phyloP scores from a whole-genome alignment of 2,797 vertebrate genomes.

The Strix occidentalis region DNA sequence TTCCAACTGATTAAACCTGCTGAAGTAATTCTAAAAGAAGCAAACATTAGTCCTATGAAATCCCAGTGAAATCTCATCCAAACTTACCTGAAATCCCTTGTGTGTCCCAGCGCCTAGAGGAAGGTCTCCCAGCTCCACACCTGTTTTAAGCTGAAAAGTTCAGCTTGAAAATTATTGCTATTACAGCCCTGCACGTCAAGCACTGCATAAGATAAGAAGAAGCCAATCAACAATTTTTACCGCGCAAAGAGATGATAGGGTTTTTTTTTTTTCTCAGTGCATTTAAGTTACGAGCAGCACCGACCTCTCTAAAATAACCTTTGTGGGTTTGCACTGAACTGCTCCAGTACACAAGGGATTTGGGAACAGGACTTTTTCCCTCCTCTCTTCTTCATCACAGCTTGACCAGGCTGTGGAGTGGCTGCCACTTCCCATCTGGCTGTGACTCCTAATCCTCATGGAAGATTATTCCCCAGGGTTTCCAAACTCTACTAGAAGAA shows the following conservation, averaged over 20 bases:
- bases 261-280: neutral
- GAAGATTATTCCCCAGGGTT: neutral
- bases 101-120: neutral
- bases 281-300: neutral
- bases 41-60: accelerated
- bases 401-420: neutral
- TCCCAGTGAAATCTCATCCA: too few species aligned
- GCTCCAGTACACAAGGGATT: accelerated
- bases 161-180: neutral
- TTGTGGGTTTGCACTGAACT: neutral
- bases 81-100: neutral
- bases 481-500: neutral
- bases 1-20: neutral
- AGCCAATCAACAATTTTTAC: neutral
- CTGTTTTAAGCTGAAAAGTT: neutral
- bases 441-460: neutral
- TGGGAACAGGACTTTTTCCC: neutral
- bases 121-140: neutral
- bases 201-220: constrained; percentile 21
- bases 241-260: neutral
- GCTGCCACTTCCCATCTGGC: neutral
- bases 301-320: neutral
- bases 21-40: accelerated
- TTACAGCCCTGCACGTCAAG: neutral
- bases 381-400: neutral